Evolutionary conservation across 2,113 vertebrate species (phyloP), one percentile per base, ranked within the genome.

Genomic region (Paradisaea rubra): DNA sequence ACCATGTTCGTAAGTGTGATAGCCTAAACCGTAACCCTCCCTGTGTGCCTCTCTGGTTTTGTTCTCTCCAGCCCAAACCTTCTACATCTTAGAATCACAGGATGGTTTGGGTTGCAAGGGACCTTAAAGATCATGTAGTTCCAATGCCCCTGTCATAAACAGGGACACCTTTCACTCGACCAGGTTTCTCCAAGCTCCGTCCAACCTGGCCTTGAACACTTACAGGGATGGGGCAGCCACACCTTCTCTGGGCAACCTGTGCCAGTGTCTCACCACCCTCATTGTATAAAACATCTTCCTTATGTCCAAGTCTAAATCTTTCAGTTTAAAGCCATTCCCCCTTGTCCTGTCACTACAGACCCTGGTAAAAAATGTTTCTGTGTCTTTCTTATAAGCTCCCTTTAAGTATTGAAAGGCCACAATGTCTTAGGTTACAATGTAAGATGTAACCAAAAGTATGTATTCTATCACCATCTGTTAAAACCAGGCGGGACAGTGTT

Each of bases 1-100:
- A 98, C 99, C 27, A 98, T 99, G 97, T 99, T 99, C 86, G 99
- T 98, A 97, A 98, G 98, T 98, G 53, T 77, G 82, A 77, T 28
- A 60, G 18, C n/a, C 28, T 59, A 19, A 52, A 39, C 35, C 41
- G 24, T 66, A 41, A 54, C 41, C 12, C 24, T 79, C 31, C 50
- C 42, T 60, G 65, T 0, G 1, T 53, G 42, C 27, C 57, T 54
- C 20, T 45, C 35, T 82, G 59, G 49, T 54, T 84, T 84, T 64
- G 69, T 15, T 73, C 59, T 73, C 18, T 64, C 71, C 69, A 84
- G n/a, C 28, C 59, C 81, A 84, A 73, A 84, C n/a, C n/a, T 83
- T 63, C 57, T 54, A 54, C 47, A 73, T 73, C 59, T 84, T 73
- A 47, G 49, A 84, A 54, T 63, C 39, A 72, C 45, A 70, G 54